Conservation (phyloP, 2,888 invertebrate genomes). For the Drosophila diplacantha region DNA sequence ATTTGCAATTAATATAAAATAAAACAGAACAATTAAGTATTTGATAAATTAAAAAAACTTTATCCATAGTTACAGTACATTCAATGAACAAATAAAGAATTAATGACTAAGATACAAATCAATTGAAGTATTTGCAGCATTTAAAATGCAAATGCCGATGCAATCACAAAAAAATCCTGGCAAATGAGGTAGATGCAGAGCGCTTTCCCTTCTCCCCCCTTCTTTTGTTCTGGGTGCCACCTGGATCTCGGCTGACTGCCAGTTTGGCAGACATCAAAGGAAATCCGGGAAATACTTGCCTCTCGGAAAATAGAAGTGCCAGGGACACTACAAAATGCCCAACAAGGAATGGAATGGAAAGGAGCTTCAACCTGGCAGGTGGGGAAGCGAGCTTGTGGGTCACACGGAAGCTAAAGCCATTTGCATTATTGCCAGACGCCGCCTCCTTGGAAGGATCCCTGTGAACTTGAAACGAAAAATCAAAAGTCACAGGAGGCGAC, state of each 20-base stretch:
- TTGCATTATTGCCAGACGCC: slow-evolving; percentile 64
- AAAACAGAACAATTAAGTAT: not conserved
- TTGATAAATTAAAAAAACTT: not conserved
- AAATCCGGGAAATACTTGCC: slow-evolving; percentile 17
- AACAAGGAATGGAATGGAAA: slow-evolving; percentile 26
- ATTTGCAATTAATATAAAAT: no score
- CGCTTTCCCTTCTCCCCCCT: not conserved
- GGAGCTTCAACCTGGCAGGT: slow-evolving; percentile 28
- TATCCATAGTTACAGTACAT: no score
- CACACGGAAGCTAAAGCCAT: slow-evolving; percentile 65
- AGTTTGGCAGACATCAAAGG: slow-evolving; percentile 36
- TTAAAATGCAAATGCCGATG: slow-evolving; percentile 32
- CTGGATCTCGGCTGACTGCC: slow-evolving; percentile 4
- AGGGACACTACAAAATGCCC: slow-evolving; percentile 40
- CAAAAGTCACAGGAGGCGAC: slow-evolving; percentile 52
- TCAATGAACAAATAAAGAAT: not conserved
- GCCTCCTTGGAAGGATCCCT: slow-evolving; percentile 8
- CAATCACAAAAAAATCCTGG: slow-evolving; percentile 8
- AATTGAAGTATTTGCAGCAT: slow-evolving; percentile 5
- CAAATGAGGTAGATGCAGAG: slow-evolving; percentile 14
- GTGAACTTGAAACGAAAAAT: slow-evolving; percentile 56
- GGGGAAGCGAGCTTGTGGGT: slow-evolving; percentile 39
- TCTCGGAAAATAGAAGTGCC: slow-evolving; percentile 50
- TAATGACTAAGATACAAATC: slow-evolving; percentile 1
- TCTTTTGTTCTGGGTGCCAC: not conserved